Evolutionary conservation across 2,888 invertebrate genomes (phyloP), one percentile per base, ranked within the genome.

Genomic region (Lacanobia wlatinum): DNA sequence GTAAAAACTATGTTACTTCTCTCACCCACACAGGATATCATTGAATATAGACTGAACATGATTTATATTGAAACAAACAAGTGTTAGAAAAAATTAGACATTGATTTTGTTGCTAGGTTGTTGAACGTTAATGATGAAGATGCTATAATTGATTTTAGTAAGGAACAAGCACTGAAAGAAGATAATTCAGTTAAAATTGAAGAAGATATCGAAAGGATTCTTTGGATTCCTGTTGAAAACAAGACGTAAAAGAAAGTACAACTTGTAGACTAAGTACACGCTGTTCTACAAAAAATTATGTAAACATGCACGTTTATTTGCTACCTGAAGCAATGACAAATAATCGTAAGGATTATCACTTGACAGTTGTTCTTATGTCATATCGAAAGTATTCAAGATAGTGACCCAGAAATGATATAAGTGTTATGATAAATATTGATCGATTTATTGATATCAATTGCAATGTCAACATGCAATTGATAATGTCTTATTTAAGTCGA

Each of bases 1-100:
- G 56, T 84, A 90, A 76, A 90, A 91, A 90, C 87, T 87, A 86
- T 87, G 85, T 82, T 85, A 89, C 87, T 88, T 83, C 76, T 83
- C 76, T 87, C 91, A 89, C 94, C 94, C 90, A 94, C 94, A 89
- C 90, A 70, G 74, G 75, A 82, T 83, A 82, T 85, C 28, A 73
- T 81, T 86, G 70, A 76, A 83, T 71, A 62, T 78, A 77, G 65
- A 70, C 59, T 81, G 78, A 53, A 71, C 56, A 71, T 74, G 74
- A 76, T 78, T 82, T 77, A 62, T 76, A 76, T 78, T 74, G 77
- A 72, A 70, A 79, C 53, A 78, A 77, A 84, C 73, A 81, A 69
- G 71, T 16, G 8, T 18, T 40, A 62, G 61, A 86, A 76, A 82
- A 81, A 80, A 64, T 0, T 4, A 0, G 0, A 50, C n/a, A 55